phyloP scores from a whole-genome alignment of 2,888 invertebrate species.

The Pomacea canaliculata region DNA sequence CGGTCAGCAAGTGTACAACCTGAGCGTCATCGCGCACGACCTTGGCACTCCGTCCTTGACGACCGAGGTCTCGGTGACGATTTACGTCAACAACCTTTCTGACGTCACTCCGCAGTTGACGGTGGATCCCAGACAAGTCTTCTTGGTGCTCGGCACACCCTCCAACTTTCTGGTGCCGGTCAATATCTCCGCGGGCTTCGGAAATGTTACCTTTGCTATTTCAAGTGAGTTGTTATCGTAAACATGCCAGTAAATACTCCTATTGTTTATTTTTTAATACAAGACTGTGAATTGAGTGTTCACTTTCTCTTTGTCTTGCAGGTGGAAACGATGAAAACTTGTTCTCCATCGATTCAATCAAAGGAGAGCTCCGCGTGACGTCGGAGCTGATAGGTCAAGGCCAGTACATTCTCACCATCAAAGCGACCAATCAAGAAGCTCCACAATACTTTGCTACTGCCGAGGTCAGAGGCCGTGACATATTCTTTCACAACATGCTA shows the following conservation, averaged over 20 bases:
- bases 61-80: conserved; percentile 31
- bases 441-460: conserved; percentile 14
- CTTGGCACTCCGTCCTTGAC: conserved; percentile 31
- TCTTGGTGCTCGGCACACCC: conserved; percentile 53
- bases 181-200: conserved; percentile 55
- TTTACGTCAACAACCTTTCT: conserved; percentile 61
- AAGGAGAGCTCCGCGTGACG: conserved; percentile 12
- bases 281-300: background rate
- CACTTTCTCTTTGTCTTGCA: background rate
- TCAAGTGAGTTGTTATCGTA: conserved; percentile 39
- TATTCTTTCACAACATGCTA: background rate
- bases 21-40: conserved; percentile 38
- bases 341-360: conserved; percentile 23
- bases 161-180: conserved; percentile 46
- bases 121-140: conserved; percentile 52
- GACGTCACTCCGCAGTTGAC: conserved; percentile 57
- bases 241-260: too few species aligned
- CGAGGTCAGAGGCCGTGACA: conserved; percentile 11
- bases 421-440: conserved; percentile 11
- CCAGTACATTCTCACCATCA: conserved; percentile 15
- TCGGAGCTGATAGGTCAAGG: conserved; percentile 9
- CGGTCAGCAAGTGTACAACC: conserved; percentile 23
- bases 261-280: too few species aligned
- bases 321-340: conserved; percentile 22
- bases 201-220: conserved; percentile 55